These are phyloP conservation scores for Hexactinellida sp. DNA, from an alignment of 37 sponge, comb jelly and placozoan genomes.

Conservation along the genomic window DNA sequence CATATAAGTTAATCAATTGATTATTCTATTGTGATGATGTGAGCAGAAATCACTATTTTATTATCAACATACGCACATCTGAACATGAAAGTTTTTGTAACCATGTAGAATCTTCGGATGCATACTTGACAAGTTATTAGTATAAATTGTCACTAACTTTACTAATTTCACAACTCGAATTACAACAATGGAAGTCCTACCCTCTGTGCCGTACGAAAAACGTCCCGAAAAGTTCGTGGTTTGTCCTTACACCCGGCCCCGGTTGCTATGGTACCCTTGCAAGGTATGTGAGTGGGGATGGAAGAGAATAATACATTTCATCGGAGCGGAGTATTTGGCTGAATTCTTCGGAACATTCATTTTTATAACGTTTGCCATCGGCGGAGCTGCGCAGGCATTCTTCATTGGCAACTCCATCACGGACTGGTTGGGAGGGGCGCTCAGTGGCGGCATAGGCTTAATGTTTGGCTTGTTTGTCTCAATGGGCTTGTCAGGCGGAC, in stretches of 20 bases:
- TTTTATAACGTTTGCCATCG: neutral
- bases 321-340: neutral
- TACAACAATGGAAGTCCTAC: neutral
- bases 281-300: neutral
- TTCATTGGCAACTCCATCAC: neutral
- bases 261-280: neutral
- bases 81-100: too few relatives aligned
- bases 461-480: constrained; percentile 50
- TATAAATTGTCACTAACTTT: too few relatives aligned
- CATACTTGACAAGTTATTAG: too few relatives aligned
- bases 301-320: constrained; percentile 3
- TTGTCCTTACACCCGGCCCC: neutral
- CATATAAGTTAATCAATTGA: too few relatives aligned
- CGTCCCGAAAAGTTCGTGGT: neutral
- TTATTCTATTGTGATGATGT: too few relatives aligned
- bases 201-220: neutral
- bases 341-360: constrained; percentile 4
- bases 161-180: too few relatives aligned
- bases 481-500: constrained; percentile 55
- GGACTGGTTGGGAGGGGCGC: neutral
- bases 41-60: too few relatives aligned
- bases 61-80: too few relatives aligned
- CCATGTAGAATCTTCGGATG: too few relatives aligned
- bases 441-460: constrained; percentile 20
- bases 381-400: neutral